Percentiles rank a stretch among this genome's conserved stretches.
phyloP scores from a whole-genome alignment of 2,888 invertebrate species.

The Tanytarsus gracilentus region DNA sequence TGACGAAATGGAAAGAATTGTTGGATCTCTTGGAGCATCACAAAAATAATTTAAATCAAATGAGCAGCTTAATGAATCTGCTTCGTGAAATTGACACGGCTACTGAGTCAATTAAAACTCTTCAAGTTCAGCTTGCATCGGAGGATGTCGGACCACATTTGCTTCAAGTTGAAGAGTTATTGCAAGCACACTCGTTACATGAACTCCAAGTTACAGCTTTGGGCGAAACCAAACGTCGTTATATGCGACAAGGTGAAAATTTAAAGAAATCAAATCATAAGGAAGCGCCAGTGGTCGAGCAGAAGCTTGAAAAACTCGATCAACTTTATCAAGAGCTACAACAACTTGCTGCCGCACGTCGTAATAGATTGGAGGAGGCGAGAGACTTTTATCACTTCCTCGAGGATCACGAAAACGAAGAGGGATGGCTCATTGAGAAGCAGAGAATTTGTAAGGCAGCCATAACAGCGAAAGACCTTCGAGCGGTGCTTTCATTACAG shows the following conservation, averaged over 20 bases:
- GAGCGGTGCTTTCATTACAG: slow-evolving; percentile 77
- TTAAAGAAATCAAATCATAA: slow-evolving; percentile 50
- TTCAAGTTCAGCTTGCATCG: slow-evolving; percentile 63
- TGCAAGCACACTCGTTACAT: slow-evolving; percentile 88
- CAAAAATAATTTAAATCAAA: slow-evolving; percentile 60
- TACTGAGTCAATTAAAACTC: slow-evolving; percentile 68
- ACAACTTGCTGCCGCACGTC: slow-evolving; percentile 50
- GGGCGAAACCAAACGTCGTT: slow-evolving; percentile 72
- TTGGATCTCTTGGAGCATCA: slow-evolving; percentile 78
- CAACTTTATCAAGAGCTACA: slow-evolving; percentile 60
- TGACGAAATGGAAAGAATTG: slow-evolving; percentile 78
- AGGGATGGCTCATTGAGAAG: slow-evolving; percentile 93
- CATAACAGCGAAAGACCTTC: slow-evolving; percentile 87
- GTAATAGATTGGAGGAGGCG: slow-evolving; percentile 81
- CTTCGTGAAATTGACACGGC: slow-evolving; percentile 88
- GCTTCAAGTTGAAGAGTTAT: slow-evolving; percentile 84
- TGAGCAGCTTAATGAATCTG: slow-evolving; percentile 79
- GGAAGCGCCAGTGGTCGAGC: slow-evolving; percentile 52
- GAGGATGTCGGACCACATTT: slow-evolving; percentile 90
- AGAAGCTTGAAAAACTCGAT: slow-evolving; percentile 66
- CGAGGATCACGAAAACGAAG: slow-evolving; percentile 96
- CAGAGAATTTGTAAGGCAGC: slow-evolving; percentile 86
- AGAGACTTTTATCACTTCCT: slow-evolving; percentile 90
- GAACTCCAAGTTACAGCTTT: slow-evolving; percentile 85
- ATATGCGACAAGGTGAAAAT: slow-evolving; percentile 58